Evolutionary conservation across 2,113 vertebrate species (phyloP).

Genomic region (Nycticorax nycticorax): DNA sequence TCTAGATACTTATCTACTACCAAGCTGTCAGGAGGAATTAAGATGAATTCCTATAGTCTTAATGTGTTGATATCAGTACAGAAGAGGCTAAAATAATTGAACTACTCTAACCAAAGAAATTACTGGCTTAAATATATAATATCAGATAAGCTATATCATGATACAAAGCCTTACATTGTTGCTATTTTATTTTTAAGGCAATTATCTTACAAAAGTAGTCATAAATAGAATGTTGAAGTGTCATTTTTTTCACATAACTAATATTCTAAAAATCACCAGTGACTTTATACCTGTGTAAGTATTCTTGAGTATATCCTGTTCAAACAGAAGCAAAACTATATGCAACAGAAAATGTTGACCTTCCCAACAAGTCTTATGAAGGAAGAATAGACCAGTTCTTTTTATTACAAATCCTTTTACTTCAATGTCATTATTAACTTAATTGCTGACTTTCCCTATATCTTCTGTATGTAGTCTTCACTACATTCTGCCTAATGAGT

Average conservation of each 20-base stretch:
- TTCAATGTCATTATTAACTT: background rate
- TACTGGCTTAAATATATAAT: background rate
- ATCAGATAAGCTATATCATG: background rate
- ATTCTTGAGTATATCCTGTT: background rate
- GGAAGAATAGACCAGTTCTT: background rate
- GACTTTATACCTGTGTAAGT: background rate
- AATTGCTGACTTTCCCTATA: background rate
- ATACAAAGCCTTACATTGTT: background rate
- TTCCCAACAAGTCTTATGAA: background rate
- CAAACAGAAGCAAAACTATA: background rate
- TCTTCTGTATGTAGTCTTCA: background rate
- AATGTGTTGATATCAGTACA: background rate
- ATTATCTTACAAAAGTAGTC: background rate
- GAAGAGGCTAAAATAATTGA: background rate
- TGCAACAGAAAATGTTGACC: background rate
- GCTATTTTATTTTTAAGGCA: background rate
- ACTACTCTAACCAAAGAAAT: background rate
- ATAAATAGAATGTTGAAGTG: background rate
- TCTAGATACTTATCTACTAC: background rate
- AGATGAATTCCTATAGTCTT: background rate
- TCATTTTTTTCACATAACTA: background rate
- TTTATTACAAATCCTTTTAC: background rate
- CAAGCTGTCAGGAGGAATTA: background rate
- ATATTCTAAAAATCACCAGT: background rate
- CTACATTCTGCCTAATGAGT: background rate